A percentile compares a stretch with the other conserved stretches of the same genome.
phyloP scores from a whole-genome alignment of 2,113 vertebrate species.

The Peromyscus leucopus region DNA sequence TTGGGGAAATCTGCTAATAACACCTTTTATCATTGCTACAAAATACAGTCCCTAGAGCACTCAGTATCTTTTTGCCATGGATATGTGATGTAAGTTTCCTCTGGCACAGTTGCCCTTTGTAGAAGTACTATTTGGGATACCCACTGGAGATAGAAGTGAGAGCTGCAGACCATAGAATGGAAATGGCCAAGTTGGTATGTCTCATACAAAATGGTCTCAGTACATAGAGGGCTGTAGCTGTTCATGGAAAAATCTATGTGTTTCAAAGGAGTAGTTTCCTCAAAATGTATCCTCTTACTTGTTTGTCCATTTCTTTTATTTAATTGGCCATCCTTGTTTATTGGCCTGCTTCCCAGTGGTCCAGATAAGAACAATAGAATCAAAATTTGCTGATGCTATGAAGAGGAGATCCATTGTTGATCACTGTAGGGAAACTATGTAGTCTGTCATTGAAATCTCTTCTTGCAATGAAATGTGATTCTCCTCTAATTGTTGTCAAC shows the following conservation, averaged over 20 bases:
- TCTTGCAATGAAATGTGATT: constrained; percentile 18
- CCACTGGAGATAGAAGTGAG: not conserved
- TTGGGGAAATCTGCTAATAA: not conserved
- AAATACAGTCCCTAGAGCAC: not conserved
- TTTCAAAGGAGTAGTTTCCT: not conserved
- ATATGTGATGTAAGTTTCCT: not conserved
- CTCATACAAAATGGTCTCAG: not conserved
- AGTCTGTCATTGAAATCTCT: not conserved
- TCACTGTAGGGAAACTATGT: not conserved
- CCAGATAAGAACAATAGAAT: not conserved
- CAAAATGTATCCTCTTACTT: not conserved
- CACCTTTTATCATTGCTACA: not conserved
- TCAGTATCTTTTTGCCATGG: not conserved
- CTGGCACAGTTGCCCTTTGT: not conserved
- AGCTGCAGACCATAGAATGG: not conserved
- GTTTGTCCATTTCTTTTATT: not conserved
- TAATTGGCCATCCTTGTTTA: not conserved
- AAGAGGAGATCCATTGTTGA: not conserved
- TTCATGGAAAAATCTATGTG: not conserved
- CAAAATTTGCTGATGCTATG: not conserved
- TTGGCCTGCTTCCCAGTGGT: not conserved
- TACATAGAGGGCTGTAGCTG: not conserved
- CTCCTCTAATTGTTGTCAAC: not conserved
- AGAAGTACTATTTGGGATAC: not conserved
- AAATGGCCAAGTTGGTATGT: not conserved